These are phyloP conservation scores for Camelus dromedarius DNA, from an alignment of 2,113 vertebrate species.

Conservation along the genomic window DNA sequence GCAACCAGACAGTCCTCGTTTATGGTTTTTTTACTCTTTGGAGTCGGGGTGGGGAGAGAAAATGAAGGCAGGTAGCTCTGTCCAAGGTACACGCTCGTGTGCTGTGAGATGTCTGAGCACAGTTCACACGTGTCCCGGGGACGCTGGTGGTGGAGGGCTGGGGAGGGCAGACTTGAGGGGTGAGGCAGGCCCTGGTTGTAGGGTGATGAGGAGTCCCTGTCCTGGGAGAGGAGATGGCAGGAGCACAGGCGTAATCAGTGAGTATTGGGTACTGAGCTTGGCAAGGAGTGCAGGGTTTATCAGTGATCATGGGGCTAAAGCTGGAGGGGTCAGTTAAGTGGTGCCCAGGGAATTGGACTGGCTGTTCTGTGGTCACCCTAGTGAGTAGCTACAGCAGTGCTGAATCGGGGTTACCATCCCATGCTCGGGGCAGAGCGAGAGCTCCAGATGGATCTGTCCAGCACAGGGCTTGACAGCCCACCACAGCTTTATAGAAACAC, in stretches of 20 bases:
- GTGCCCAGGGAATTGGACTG: background rate
- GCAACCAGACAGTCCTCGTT: background rate
- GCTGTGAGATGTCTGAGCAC: background rate
- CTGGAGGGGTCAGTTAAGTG: background rate
- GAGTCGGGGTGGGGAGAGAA: background rate
- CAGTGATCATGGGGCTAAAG: background rate
- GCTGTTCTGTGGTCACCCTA: background rate
- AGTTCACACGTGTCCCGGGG: rapidly evolving
- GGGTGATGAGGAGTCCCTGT: background rate
- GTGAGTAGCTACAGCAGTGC: background rate
- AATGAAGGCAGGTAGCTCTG: background rate
- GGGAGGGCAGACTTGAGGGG: too few species aligned
- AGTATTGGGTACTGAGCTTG: background rate
- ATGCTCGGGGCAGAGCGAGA: rapidly evolving
- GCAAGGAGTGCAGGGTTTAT: background rate
- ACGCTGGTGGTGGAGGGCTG: background rate
- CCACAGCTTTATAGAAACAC: background rate
- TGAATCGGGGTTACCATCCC: background rate
- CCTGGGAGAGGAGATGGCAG: background rate
- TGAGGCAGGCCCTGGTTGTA: background rate
- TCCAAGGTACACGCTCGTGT: background rate
- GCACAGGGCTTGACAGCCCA: background rate
- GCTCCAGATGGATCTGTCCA: background rate
- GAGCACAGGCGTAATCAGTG: background rate
- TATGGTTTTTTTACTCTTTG: background rate